Evolutionary conservation across 2,888 invertebrate genomes (phyloP), one percentile per base, ranked within the genome.

Genomic region (Papilio protenor): DNA sequence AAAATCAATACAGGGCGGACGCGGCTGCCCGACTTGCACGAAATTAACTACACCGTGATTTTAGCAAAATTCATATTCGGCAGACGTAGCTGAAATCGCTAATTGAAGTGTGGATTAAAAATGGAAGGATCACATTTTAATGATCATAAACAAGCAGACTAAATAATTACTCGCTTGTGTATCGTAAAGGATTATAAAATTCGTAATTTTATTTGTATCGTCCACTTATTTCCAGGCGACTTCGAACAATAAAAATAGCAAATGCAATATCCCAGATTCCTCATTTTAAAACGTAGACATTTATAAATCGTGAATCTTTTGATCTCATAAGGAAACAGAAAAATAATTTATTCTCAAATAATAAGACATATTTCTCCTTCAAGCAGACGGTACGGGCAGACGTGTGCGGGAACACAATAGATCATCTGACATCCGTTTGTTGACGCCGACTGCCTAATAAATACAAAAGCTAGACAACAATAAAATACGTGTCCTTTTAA

Each of bases 1-100:
- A 93, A 94, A 94, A 94, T 94, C 94, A 91, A 94, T 94, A 94
- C 89, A 86, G 89, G 87, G 86, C 85, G 89, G 89, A 89, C 89
- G 89, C 88, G 87, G 87, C 85, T 85, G 85, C 85, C 87, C 88
- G 89, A 92, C 91, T 88, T 91, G 90, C 89, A 90, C 91, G 87
- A 91, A 92, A 92, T 92, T 91, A 91, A 89, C 87, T 83, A 85
- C 85, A 84, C 85, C 82, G 85, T 87, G 82, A 88, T 89, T 90
- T 90, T 86, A 89, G 86, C 85, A 86, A 86, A 85, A 82, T 86
- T 84, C 83, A 83, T 84, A 85, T 84, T 79, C 80, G 77, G 61
- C 80, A 45, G 76, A 75, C 23, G 70, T 59, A 14, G 21, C 21
- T 45, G n/a, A 21, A 21, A 69, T 45, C 66, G 66, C 45, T 45